Evolutionary conservation across 2,797 vertebrate species (phyloP).

Genomic region (Presbytis comata): DNA sequence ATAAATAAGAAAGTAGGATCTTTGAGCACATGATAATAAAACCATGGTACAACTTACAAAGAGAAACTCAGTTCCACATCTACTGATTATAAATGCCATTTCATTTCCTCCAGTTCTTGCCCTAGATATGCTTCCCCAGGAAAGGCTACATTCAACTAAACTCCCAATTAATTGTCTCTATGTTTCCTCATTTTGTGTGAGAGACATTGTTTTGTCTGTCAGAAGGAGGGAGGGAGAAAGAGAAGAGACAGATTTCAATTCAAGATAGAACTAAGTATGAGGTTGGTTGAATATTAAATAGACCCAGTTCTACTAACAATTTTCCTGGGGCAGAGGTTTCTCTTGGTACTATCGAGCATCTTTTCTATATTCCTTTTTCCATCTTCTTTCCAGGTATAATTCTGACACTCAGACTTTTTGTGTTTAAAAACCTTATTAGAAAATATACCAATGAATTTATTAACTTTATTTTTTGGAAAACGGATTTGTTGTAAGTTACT

Average conservation of each 20-base stretch:
- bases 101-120: neutral
- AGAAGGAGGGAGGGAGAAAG: neutral
- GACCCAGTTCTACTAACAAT: neutral
- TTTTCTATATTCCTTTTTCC: neutral
- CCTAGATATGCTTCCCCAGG: neutral
- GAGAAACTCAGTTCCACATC: neutral
- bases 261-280: neutral
- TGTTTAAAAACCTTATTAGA: neutral
- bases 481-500: neutral
- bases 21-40: constrained; percentile 16
- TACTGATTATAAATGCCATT: neutral
- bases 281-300: neutral
- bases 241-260: neutral
- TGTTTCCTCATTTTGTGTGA: neutral
- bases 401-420: neutral
- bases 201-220: neutral
- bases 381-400: neutral
- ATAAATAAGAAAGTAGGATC: neutral
- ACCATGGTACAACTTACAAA: neutral
- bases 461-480: neutral
- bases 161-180: neutral
- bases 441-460: neutral
- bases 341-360: neutral
- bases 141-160: neutral
- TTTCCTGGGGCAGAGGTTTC: neutral